These are phyloP conservation scores for Climacteris rufus DNA, from an alignment of 2,113 vertebrate genomes.

Conservation along the genomic window DNA sequence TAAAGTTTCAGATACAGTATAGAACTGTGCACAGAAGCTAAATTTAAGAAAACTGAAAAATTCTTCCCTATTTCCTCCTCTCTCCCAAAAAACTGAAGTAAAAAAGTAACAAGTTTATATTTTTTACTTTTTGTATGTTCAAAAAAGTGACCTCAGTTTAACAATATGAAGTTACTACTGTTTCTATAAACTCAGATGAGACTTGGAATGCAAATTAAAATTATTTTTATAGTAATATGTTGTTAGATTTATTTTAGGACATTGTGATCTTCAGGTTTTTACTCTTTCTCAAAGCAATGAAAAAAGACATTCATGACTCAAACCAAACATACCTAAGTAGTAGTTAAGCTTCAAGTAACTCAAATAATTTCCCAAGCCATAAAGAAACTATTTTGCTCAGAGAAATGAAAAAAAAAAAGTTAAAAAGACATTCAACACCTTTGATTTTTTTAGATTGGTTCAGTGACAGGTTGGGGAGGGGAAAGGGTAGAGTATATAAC, in stretches of 20 bases:
- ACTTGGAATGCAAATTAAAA: background rate
- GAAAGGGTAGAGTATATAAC: background rate
- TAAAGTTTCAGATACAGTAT: background rate
- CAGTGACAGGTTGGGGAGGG: background rate
- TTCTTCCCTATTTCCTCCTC: background rate
- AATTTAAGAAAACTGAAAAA: background rate
- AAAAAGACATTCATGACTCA: background rate
- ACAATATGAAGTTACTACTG: background rate
- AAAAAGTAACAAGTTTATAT: background rate
- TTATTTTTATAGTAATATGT: background rate
- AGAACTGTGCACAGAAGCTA: background rate
- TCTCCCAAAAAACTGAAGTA: rapidly evolving
- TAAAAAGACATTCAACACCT: background rate
- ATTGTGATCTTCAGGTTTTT: background rate
- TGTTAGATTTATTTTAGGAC: background rate
- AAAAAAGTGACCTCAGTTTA: background rate
- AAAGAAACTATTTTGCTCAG: background rate
- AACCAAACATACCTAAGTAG: background rate
- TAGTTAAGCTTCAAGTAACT: background rate
- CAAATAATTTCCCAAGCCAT: background rate
- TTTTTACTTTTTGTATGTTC: background rate
- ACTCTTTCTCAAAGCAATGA: background rate
- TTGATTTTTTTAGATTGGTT: background rate
- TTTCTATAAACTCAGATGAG: background rate
- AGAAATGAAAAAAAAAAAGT: background rate